phyloP scores from a whole-genome alignment of 2,888 invertebrate genomes.

The Lutraria lutraria region DNA sequence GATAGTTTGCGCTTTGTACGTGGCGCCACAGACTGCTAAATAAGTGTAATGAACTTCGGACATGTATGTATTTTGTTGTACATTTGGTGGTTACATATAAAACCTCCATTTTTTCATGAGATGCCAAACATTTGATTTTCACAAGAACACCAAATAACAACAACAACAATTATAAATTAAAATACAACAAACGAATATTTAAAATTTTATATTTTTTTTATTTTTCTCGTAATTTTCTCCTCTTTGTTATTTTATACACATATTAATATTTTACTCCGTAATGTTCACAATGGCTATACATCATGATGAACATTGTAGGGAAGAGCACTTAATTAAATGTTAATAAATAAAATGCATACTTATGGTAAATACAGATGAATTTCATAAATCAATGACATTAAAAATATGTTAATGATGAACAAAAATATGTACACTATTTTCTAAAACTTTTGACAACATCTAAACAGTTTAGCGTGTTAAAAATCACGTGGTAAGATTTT shows the following conservation, averaged over 20 bases:
- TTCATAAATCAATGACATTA: constrained; percentile 9
- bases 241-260: constrained; percentile 38
- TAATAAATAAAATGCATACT: constrained; percentile 17
- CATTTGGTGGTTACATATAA: too few relatives aligned
- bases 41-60: too few relatives aligned
- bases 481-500: not conserved
- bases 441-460: not conserved
- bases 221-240: constrained; percentile 42
- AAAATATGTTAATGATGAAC: not conserved
- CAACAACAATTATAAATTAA: not conserved
- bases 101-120: too few relatives aligned
- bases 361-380: not conserved
- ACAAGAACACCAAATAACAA: too few relatives aligned
- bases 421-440: constrained; percentile 5
- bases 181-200: constrained; percentile 7
- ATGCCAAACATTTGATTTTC: too few relatives aligned
- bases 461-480: constrained; percentile 10
- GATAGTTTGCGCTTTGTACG: too few relatives aligned
- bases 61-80: too few relatives aligned
- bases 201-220: constrained; percentile 43
- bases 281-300: not conserved
- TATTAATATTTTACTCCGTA: not conserved
- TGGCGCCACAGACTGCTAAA: too few relatives aligned
- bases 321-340: constrained; percentile 30
- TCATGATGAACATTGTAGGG: not conserved